phyloP scores from a whole-genome alignment of 2,113 vertebrate species.

The Andinoacara biseriatus region DNA sequence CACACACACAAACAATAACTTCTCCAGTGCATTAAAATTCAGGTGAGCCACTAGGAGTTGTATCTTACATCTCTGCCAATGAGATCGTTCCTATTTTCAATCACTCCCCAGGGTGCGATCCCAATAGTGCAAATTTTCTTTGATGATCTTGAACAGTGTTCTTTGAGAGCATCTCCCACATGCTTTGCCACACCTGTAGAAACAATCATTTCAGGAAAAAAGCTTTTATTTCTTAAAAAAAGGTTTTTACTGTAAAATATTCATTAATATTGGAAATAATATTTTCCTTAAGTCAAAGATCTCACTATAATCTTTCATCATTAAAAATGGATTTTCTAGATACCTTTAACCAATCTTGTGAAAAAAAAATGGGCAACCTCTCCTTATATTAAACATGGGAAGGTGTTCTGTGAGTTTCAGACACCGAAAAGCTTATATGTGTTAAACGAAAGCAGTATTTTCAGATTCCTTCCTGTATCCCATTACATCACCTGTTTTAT shows the following conservation, averaged over 20 bases:
- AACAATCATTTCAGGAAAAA: background rate
- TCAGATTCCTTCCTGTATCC: background rate
- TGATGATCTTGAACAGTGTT: slow-evolving; percentile 94
- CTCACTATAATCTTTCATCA: background rate
- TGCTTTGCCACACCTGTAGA: slow-evolving; percentile 95
- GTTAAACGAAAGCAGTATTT: background rate
- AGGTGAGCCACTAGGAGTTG: background rate
- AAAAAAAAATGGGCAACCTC: background rate
- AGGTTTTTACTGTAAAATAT: background rate
- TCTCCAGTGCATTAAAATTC: background rate
- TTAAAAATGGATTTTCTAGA: background rate
- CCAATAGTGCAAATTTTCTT: slow-evolving; percentile 99
- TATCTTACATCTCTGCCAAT: slow-evolving; percentile 95
- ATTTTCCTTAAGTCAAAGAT: background rate
- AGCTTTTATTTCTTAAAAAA: background rate
- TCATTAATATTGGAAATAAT: background rate
- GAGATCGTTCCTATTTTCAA: slow-evolving; percentile 98
- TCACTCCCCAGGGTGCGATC: slow-evolving; percentile 97
- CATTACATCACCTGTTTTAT: background rate
- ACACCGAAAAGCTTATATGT: background rate
- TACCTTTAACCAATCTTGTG: background rate
- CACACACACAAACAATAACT: background rate
- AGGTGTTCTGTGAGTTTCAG: background rate
- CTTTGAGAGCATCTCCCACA: slow-evolving; percentile 96
- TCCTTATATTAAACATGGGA: too few species aligned